These are phyloP conservation scores for Strongylocentrotus purpuratus DNA, from an alignment of 35 echinoderm and acorn worm genomes.

Conservation along the genomic window DNA sequence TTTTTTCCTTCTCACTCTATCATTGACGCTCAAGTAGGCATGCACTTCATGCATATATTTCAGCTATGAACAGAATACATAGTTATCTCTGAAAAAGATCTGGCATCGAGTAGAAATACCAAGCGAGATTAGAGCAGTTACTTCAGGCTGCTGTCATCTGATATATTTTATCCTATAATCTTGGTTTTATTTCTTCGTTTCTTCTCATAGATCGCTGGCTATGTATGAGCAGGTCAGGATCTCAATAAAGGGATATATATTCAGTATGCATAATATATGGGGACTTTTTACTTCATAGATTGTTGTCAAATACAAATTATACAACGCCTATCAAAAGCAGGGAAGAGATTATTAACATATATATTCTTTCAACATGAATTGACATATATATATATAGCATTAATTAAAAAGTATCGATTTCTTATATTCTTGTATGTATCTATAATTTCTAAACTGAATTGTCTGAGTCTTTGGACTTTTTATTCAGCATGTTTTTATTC, in stretches of 20 bases:
- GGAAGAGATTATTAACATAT: too few species aligned
- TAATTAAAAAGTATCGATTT: too few species aligned
- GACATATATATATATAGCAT: too few species aligned
- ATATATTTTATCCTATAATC: constrained; percentile 13
- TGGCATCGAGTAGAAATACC: neutral
- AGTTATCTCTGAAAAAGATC: neutral
- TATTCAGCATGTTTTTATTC: too few species aligned
- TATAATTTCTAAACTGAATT: too few species aligned
- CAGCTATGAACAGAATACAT: neutral
- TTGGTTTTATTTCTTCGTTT: neutral
- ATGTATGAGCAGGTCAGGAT: neutral
- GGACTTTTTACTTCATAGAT: too few species aligned
- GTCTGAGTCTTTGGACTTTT: too few species aligned
- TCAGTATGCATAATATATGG: too few species aligned
- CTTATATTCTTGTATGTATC: too few species aligned
- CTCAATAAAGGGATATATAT: neutral
- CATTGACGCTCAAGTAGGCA: neutral
- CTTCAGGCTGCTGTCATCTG: neutral
- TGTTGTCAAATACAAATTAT: too few species aligned
- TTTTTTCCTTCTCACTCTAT: neutral
- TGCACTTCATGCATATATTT: neutral
- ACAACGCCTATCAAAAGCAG: too few species aligned
- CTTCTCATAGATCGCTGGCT: neutral
- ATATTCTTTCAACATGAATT: too few species aligned
- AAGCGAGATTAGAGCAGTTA: neutral